Evolutionary conservation across 2,113 vertebrate genomes (phyloP), one percentile per base, ranked within the genome.

Genomic region (Epinephelus lanceolatus): DNA sequence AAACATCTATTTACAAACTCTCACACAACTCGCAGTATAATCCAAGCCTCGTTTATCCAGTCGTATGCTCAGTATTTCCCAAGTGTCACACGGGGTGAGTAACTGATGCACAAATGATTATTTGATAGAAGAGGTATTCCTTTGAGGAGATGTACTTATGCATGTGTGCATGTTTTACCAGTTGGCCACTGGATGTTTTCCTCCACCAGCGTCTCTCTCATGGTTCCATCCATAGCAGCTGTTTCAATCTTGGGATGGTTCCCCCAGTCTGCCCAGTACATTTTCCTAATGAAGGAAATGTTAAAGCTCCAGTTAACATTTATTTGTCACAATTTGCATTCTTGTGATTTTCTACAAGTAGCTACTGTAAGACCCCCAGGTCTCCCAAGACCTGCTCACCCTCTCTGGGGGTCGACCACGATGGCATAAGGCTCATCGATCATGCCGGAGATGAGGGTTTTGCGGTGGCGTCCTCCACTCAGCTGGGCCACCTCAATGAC

Each of bases 181-280:
- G 97, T 99, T 56, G 98, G 98, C 98, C 98, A 99, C 84, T 99
- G 97, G 84, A 99, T 97, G 93, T 98, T 97, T 92, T 99, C 96
- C 65, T 99, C 97, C 7, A 99, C 96, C 87, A 99, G 93, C 0
- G 96, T 99, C 91, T 98, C 97, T 25, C 98, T 96, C 92, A 98
- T 95, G 0, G 98, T 99, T 33, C 98, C 98, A 0, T 99, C 98
- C 98, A 99, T 99, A 3, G 97, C 97, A 0, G 98, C 98, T 0
- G 97, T 98, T 93, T 99, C 98, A 0, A 99, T 99, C 94, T 99
- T 99, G 15, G 98, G 98, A 79, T 99, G 97, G 81, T 99, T 98
- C 6, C 98, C 98, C 98, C 98, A 99, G 86, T 99, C 98, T 14
- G 98, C 97, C 98, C 98, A 99, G 94, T 99, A 99, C 98, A 99